Conservation (phyloP, 2,113 vertebrate genomes). For the Loxodonta africana region DNA sequence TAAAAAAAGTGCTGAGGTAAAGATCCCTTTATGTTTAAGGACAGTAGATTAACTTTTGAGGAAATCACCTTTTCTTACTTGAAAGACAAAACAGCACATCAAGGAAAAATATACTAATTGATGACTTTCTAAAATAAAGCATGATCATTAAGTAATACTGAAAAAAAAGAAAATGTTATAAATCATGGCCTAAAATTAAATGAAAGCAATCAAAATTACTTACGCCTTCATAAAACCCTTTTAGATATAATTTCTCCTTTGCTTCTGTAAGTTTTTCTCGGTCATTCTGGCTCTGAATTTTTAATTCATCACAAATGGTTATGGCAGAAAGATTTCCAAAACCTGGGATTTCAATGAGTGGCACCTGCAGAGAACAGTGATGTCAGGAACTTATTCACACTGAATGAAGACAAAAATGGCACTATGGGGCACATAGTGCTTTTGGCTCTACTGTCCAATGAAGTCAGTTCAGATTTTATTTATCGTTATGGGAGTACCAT, state of each 20-base stretch:
- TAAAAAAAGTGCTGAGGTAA: conserved; percentile 77
- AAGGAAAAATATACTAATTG: conserved; percentile 89
- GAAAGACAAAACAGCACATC: conserved; percentile 88
- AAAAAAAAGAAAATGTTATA: conserved; percentile 15
- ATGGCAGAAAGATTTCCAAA: conserved; percentile 96
- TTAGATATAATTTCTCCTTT: conserved; percentile 97
- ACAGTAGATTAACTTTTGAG: conserved; percentile 88
- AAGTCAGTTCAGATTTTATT: not conserved
- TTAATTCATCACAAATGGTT: conserved; percentile 94
- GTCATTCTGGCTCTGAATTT: conserved; percentile 99
- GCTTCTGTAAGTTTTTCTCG: conserved; percentile 97
- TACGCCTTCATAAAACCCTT: conserved; percentile 99
- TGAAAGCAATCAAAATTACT: conserved; percentile 83
- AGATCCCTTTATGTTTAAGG: conserved; percentile 86
- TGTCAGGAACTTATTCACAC: not conserved
- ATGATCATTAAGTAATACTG: too few species aligned
- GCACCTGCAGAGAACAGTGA: conserved; percentile 89
- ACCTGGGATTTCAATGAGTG: conserved; percentile 97
- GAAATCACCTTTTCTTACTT: conserved; percentile 85
- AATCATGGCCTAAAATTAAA: conserved; percentile 34
- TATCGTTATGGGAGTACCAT: not conserved
- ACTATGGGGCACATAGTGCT: not conserved
- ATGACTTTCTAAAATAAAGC: conserved; percentile 87
- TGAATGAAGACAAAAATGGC: not conserved
- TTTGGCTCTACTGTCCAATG: not conserved